Evolutionary conservation across 2,888 invertebrate genomes (phyloP).

Genomic region (Muscina levida): DNA sequence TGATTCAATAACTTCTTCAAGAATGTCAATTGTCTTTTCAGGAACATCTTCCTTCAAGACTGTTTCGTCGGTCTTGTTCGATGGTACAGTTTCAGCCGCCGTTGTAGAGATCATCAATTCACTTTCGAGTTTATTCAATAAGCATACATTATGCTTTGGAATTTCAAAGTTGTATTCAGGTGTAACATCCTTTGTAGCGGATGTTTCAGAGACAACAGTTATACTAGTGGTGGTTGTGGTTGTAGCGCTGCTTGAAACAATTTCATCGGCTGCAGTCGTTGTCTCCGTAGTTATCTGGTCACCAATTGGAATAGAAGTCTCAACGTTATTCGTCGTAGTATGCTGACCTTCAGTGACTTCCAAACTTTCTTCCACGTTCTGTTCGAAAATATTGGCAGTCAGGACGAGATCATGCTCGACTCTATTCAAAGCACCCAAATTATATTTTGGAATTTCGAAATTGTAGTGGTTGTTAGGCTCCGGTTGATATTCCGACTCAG

Average conservation of each 20-base stretch:
- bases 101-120: neutral
- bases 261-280: conserved; percentile 5
- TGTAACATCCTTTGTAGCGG: neutral
- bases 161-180: conserved; percentile 66
- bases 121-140: conserved; percentile 67
- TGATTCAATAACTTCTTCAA: conserved; percentile 43
- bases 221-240: neutral
- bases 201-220: neutral
- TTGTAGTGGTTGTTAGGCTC: conserved; percentile 36
- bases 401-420: conserved; percentile 39
- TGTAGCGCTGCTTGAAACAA: neutral
- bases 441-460: conserved; percentile 65
- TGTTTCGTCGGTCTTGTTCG: no score
- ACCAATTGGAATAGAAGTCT: no score
- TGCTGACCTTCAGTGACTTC: neutral
- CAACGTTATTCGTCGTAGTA: neutral
- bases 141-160: conserved; percentile 66
- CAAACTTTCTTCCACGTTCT: neutral
- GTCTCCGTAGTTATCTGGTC: neutral
- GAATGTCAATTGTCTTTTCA: neutral
- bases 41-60: neutral
- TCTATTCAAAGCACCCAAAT: conserved; percentile 28
- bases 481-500: conserved; percentile 15
- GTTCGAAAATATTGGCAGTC: neutral
- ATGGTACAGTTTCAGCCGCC: no score